These are phyloP conservation scores for Lithobates pipiens DNA, from an alignment of 2,797 vertebrate species.

Conservation along the genomic window DNA sequence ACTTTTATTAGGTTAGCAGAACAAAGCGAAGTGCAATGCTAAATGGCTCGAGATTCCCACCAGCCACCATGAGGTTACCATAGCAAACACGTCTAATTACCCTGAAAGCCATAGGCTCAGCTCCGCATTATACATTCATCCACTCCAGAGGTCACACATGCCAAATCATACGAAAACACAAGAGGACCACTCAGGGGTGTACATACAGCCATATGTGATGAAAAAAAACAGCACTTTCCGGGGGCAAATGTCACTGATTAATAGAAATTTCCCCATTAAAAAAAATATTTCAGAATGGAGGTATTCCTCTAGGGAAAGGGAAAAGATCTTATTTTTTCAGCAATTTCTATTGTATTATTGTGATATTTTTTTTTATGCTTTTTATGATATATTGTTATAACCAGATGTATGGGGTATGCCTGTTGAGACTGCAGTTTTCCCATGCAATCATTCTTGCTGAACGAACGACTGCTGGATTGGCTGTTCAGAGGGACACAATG, in stretches of 20 bases:
- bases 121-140: neutral
- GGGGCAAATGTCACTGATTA: neutral
- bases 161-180: slow-evolving; percentile 6
- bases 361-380: too few species aligned
- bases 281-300: neutral
- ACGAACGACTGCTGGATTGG: too few species aligned
- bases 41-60: slow-evolving; percentile 29
- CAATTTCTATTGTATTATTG: too few species aligned
- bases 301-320: too few species aligned
- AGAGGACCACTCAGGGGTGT: neutral
- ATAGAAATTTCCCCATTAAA: neutral
- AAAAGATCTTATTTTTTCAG: too few species aligned
- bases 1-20: slow-evolving; percentile 36
- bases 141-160: slow-evolving; percentile 16
- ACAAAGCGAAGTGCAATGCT: slow-evolving; percentile 30
- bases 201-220: neutral
- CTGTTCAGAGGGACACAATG: too few species aligned
- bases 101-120: slow-evolving; percentile 22
- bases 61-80: slow-evolving; percentile 34
- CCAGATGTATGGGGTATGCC: too few species aligned
- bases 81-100: slow-evolving; percentile 41
- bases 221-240: neutral
- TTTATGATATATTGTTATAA: too few species aligned
- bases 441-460: too few species aligned
- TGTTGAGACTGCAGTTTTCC: too few species aligned